Evolutionary conservation across 2,797 vertebrate genomes (phyloP).

Genomic region (Hypotaenidia philippensis): DNA sequence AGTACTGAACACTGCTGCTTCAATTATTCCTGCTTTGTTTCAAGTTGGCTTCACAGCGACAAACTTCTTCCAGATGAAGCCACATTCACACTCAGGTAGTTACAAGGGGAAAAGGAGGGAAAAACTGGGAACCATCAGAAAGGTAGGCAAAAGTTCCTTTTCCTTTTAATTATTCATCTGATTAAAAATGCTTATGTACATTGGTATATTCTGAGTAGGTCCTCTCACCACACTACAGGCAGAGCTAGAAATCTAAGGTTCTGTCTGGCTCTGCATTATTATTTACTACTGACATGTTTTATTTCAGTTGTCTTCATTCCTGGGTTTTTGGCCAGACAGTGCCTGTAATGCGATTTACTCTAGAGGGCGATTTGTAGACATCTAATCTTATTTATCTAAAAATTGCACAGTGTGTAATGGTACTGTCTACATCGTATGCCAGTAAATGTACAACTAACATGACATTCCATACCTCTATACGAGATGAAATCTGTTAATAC

Average conservation of each 20-base stretch:
- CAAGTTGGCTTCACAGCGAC: rapidly evolving
- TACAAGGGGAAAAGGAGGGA: not conserved
- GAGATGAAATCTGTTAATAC: not conserved
- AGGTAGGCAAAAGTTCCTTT: not conserved
- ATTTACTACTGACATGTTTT: not conserved
- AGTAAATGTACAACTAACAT: constrained; percentile 39
- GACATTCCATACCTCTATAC: constrained; percentile 16
- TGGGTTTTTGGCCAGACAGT: constrained; percentile 2
- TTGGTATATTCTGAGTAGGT: not conserved
- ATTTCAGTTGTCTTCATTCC: not conserved
- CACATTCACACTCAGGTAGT: not conserved
- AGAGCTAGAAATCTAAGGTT: not conserved
- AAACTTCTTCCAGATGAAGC: not conserved
- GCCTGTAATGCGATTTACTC: constrained; percentile 49
- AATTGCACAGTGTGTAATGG: constrained; percentile 44
- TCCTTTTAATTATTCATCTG: not conserved
- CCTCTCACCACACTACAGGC: not conserved
- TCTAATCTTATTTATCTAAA: constrained; percentile 54
- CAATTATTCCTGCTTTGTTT: rapidly evolving
- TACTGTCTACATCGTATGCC: constrained; percentile 1
- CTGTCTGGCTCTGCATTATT: not conserved
- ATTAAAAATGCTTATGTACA: not conserved
- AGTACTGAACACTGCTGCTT: not conserved
- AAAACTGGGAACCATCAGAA: not conserved
- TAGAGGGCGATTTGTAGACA: constrained; percentile 27